These are phyloP conservation scores for Drosophila borborema DNA, from an alignment of 2,888 invertebrate species.

Conservation along the genomic window DNA sequence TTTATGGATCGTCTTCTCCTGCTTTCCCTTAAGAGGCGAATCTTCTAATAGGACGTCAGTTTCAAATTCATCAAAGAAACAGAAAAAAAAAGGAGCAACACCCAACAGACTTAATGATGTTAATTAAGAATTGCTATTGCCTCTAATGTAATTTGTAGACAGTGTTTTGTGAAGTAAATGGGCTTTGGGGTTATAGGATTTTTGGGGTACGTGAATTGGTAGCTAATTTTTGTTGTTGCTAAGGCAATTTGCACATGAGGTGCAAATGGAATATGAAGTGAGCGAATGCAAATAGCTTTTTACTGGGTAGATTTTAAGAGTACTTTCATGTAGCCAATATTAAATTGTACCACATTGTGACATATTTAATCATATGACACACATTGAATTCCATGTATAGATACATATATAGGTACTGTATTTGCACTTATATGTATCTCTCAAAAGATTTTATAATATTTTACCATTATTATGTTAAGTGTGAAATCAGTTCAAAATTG, in stretches of 20 bases:
- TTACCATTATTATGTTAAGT: slow-evolving; percentile 14
- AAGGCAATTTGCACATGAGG: slow-evolving; percentile 31
- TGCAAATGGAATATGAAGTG: slow-evolving; percentile 26
- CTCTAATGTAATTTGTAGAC: slow-evolving; percentile 38
- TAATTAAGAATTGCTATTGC: slow-evolving; percentile 56
- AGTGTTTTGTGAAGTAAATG: slow-evolving; percentile 25
- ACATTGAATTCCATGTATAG: not conserved
- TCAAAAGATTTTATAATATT: slow-evolving; percentile 10
- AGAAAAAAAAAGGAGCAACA: slow-evolving; percentile 9
- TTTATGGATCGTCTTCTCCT: slow-evolving; percentile 20
- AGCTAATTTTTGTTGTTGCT: slow-evolving; percentile 35
- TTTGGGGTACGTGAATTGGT: slow-evolving; percentile 29
- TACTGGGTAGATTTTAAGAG: not conserved
- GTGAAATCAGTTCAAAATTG: slow-evolving; percentile 38
- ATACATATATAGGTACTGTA: too few species aligned
- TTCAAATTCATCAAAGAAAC: slow-evolving; percentile 44
- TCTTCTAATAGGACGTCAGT: slow-evolving; percentile 2
- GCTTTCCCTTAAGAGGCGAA: not conserved
- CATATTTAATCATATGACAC: not conserved
- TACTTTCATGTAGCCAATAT: not conserved
- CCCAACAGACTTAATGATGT: slow-evolving; percentile 45
- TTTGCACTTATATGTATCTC: not conserved
- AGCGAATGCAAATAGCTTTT: slow-evolving; percentile 16
- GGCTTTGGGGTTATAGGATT: slow-evolving; percentile 12
- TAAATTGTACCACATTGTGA: not conserved